A percentile compares a stretch with the other conserved stretches of the same genome.
phyloP scores from a whole-genome alignment of 2,113 vertebrate species.

The Engystomops pustulosus region DNA sequence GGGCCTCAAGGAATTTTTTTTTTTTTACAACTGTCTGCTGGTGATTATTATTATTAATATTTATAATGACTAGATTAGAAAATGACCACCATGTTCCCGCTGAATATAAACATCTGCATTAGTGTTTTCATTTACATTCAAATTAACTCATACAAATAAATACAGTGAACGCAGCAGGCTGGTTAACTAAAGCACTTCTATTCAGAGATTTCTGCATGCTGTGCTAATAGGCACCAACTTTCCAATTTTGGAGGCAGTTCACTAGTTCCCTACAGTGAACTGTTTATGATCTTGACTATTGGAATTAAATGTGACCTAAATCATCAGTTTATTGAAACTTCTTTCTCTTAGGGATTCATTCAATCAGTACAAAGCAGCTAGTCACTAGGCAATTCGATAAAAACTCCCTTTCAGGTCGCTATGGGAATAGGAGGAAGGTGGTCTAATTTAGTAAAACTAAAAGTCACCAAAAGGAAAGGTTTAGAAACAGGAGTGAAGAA shows the following conservation, averaged over 20 bases:
- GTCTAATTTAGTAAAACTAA: conserved; percentile 2
- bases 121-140: conserved; percentile 57
- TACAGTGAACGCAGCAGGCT: conserved; percentile 51
- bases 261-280: conserved; percentile 55
- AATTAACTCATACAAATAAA: conserved; percentile 57
- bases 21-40: neutral
- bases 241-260: conserved; percentile 52
- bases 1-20: neutral
- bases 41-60: conserved; percentile 14
- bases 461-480: neutral
- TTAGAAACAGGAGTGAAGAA: neutral
- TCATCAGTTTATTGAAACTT: conserved; percentile 58
- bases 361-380: conserved; percentile 46
- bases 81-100: conserved; percentile 36
- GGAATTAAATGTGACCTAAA: conserved; percentile 58
- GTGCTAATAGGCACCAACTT: conserved; percentile 54
- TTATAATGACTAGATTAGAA: conserved; percentile 36
- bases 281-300: conserved; percentile 54
- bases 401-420: conserved; percentile 44
- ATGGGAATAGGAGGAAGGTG: conserved; percentile 22
- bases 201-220: conserved; percentile 56
- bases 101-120: conserved; percentile 45
- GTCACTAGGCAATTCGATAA: conserved; percentile 42
- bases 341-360: conserved; percentile 54
- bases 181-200: conserved; percentile 44